These are phyloP conservation scores for Theonella swinhoei DNA, from an alignment of 37 sponge, comb jelly and placozoan species.

Conservation along the genomic window DNA sequence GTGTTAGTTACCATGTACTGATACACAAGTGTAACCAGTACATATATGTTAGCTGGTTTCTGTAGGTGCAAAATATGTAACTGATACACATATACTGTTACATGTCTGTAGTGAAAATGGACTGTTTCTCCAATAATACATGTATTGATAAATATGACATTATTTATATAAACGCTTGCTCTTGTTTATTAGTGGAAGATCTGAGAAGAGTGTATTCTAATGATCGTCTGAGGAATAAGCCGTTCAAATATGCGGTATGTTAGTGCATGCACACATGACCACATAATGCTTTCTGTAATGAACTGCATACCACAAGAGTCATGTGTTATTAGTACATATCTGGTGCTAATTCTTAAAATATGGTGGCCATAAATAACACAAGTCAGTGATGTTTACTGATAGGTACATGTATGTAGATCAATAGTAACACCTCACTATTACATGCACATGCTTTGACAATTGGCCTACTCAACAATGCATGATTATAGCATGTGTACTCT, in stretches of 20 bases:
- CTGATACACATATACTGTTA: too few relatives aligned
- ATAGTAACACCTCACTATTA: not conserved
- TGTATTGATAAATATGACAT: too few relatives aligned
- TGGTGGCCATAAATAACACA: too few relatives aligned
- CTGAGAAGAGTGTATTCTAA: slow-evolving; percentile 56
- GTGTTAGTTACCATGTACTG: not conserved
- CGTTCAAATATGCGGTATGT: slow-evolving; percentile 81
- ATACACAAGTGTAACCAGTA: too few relatives aligned
- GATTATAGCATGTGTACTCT: not conserved
- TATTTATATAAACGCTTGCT: too few relatives aligned
- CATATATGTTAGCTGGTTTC: not conserved
- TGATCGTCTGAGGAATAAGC: slow-evolving; percentile 43
- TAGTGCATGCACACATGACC: not conserved
- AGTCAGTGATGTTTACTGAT: not conserved
- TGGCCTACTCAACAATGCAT: too few relatives aligned
- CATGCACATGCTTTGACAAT: not conserved
- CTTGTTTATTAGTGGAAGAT: slow-evolving; percentile 44
- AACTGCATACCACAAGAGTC: not conserved
- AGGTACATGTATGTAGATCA: not conserved
- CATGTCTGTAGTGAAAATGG: too few relatives aligned
- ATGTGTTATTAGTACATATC: not conserved
- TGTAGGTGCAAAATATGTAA: not conserved
- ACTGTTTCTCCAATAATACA: too few relatives aligned
- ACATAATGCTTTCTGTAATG: not conserved
- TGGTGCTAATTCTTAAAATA: too few relatives aligned